Evolutionary conservation across 2,113 vertebrate species (phyloP).

Genomic region (Atlantisia rogersi): DNA sequence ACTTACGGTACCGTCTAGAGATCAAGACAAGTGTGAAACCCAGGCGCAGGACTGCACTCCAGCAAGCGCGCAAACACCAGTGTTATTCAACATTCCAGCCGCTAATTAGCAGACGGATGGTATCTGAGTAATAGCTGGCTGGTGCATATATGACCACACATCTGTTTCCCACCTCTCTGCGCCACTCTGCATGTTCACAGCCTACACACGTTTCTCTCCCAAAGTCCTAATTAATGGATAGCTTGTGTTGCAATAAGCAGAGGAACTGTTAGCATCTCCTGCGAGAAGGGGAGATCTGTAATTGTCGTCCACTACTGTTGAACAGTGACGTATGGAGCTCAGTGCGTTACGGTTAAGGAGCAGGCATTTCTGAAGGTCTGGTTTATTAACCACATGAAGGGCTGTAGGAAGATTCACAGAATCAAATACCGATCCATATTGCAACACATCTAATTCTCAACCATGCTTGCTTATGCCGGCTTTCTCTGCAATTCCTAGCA

Average conservation of each 20-base stretch:
- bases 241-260: not conserved
- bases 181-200: conserved; percentile 34
- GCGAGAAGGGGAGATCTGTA: not conserved
- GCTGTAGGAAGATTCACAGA: not conserved
- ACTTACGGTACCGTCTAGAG: not conserved
- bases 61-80: not conserved
- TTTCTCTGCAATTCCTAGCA: not conserved
- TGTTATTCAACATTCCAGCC: conserved; percentile 1
- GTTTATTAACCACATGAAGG: not conserved
- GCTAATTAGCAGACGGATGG: not conserved
- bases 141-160: conserved; percentile 15
- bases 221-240: conserved; percentile 21
- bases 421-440: not conserved
- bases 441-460: not conserved
- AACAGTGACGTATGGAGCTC: not conserved
- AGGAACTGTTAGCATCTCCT: conserved; percentile 5
- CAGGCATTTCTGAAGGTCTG: not conserved
- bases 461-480: not conserved
- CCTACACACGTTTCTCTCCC: conserved; percentile 3
- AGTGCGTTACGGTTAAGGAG: not conserved
- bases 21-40: conserved; percentile 27
- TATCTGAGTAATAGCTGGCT: conserved; percentile 34
- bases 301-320: not conserved
- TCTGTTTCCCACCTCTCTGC: conserved; percentile 48
- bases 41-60: not conserved